These are phyloP conservation scores for Zonotrichia albicollis DNA, from an alignment of 2,797 vertebrate species.

Conservation along the genomic window DNA sequence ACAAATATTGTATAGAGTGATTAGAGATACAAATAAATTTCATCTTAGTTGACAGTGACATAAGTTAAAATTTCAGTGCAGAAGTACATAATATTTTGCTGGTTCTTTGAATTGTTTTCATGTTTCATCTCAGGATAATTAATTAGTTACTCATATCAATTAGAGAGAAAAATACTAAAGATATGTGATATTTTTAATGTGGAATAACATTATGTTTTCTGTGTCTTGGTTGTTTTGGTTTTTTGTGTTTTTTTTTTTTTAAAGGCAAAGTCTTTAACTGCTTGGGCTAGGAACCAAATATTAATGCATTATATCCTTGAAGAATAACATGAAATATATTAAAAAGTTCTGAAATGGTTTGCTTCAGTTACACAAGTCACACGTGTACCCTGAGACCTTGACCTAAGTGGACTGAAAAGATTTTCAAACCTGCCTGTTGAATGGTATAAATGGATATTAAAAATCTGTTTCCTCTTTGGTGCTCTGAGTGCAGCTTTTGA, in stretches of 20 bases:
- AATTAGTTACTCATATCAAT: not conserved
- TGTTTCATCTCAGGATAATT: not conserved
- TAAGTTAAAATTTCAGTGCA: not conserved
- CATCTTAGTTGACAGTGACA: not conserved
- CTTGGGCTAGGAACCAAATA: not conserved
- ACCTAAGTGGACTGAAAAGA: not conserved
- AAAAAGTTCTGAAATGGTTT: not conserved
- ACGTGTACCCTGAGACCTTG: not conserved
- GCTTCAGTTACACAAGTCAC: not conserved
- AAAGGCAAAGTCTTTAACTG: not conserved
- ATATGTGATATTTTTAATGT: not conserved
- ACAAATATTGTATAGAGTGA: not conserved
- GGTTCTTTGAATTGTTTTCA: not conserved
- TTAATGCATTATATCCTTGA: not conserved
- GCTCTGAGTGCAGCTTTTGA: not conserved
- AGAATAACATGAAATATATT: not conserved
- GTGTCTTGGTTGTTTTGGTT: not conserved
- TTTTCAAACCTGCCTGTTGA: not conserved
- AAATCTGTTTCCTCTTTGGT: not conserved
- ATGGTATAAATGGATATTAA: not conserved
- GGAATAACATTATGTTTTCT: not conserved
- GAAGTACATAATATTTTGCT: not conserved
- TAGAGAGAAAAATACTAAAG: not conserved
- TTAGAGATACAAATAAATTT: not conserved
- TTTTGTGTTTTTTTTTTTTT: too few species aligned